phyloP scores from a whole-genome alignment of 2,797 vertebrate species.

The Intellagama lesueurii region DNA sequence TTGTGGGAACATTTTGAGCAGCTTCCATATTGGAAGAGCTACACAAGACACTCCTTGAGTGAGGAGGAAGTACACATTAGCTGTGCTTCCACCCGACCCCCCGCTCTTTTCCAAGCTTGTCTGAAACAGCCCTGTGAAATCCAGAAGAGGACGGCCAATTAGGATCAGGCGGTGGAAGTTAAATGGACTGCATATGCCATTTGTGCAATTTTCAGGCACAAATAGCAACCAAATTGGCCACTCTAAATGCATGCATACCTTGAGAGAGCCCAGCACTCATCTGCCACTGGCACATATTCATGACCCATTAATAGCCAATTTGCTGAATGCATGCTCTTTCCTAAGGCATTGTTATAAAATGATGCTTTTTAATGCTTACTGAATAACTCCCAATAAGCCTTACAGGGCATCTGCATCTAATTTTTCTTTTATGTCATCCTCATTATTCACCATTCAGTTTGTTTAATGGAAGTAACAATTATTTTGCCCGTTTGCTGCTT shows the following conservation, averaged over 20 bases:
- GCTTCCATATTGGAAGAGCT: too few relatives aligned
- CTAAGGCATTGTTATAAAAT: neutral
- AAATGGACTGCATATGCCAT: neutral
- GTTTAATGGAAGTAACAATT: constrained; percentile 33
- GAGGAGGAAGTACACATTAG: neutral
- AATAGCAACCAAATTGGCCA: neutral
- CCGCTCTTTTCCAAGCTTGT: neutral
- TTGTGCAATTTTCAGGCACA: neutral
- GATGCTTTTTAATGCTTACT: neutral
- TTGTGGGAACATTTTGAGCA: neutral
- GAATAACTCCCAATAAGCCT: neutral
- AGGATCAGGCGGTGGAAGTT: neutral
- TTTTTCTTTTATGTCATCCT: neutral
- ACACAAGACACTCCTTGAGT: neutral
- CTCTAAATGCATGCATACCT: neutral
- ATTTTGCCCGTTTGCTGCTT: constrained; percentile 31
- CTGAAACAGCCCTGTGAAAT: neutral
- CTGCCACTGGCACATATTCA: neutral
- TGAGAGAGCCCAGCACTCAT: neutral
- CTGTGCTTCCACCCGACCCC: neutral
- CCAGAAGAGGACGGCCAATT: neutral
- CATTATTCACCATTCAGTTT: neutral
- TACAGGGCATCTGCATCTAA: neutral
- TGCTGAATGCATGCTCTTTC: constrained; percentile 14
- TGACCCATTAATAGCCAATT: constrained; percentile 12